Evolutionary conservation across 1,140 invertebrate species (phyloP).

Genomic region (Scylla paramamosain): DNA sequence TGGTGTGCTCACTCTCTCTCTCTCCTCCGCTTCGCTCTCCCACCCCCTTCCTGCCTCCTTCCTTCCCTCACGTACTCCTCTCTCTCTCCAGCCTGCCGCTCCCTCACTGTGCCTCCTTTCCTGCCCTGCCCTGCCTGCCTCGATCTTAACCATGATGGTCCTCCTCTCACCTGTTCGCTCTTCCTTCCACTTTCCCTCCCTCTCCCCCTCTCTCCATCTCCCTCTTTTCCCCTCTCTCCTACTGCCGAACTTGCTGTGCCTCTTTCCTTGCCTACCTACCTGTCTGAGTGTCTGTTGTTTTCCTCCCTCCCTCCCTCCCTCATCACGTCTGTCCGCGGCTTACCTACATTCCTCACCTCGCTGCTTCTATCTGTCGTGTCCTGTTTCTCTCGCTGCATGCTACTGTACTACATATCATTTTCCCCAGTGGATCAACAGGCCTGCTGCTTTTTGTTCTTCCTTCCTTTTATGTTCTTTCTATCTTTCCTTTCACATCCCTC

Average conservation of each 20-base stretch:
- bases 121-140: not conserved
- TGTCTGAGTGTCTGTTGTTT: not conserved
- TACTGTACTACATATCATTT: no score
- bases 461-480: not conserved
- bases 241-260: not conserved
- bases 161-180: not conserved
- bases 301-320: not conserved
- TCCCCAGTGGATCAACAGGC: no score
- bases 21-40: not conserved
- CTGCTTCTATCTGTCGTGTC: no score
- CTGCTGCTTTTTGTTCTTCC: no score
- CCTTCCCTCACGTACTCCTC: not conserved
- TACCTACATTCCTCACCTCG: no score
- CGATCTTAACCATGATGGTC: not conserved
- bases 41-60: not conserved
- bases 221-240: not conserved
- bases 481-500: not conserved
- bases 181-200: not conserved
- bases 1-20: not conserved
- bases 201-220: not conserved
- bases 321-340: no score
- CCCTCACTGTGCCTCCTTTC: not conserved
- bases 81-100: not conserved
- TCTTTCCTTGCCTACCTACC: not conserved
- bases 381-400: no score